Evolutionary conservation across 2,113 vertebrate species (phyloP).

Genomic region (Psittacula cyanocephala): DNA sequence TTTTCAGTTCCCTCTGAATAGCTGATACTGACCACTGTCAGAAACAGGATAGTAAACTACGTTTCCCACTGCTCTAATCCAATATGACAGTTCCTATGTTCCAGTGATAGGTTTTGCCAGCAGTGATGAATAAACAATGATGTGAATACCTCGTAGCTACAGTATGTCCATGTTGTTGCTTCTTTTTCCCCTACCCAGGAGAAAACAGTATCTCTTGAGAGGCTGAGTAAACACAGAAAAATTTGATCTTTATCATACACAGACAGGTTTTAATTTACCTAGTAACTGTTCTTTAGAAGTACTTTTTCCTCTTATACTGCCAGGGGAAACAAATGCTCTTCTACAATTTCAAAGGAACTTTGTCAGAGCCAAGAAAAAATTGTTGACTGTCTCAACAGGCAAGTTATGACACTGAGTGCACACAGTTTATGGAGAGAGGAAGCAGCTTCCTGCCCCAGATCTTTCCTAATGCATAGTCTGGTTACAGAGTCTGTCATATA

Average conservation of each 20-base stretch:
- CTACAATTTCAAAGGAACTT: constrained; percentile 32
- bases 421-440: not conserved
- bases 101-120: constrained; percentile 39
- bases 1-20: constrained; percentile 3
- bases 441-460: not conserved
- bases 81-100: constrained; percentile 41
- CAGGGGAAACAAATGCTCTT: constrained; percentile 14
- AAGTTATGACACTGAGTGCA: not conserved
- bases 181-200: constrained; percentile 26
- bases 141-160: constrained; percentile 25
- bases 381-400: constrained; percentile 7
- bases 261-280: constrained; percentile 19
- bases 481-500: not conserved
- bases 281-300: constrained; percentile 8
- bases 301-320: not conserved
- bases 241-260: constrained; percentile 6
- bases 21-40: constrained; percentile 41
- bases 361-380: not conserved
- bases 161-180: not conserved
- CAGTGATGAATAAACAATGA: constrained; percentile 45
- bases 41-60: not conserved
- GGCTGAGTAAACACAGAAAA: constrained; percentile 1
- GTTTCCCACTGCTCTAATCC: constrained; percentile 26
- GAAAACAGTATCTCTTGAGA: constrained; percentile 14
- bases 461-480: not conserved